Base-by-base conservation (phyloP, 2,888 invertebrate genomes). In the Chrysolina americana region DNA sequence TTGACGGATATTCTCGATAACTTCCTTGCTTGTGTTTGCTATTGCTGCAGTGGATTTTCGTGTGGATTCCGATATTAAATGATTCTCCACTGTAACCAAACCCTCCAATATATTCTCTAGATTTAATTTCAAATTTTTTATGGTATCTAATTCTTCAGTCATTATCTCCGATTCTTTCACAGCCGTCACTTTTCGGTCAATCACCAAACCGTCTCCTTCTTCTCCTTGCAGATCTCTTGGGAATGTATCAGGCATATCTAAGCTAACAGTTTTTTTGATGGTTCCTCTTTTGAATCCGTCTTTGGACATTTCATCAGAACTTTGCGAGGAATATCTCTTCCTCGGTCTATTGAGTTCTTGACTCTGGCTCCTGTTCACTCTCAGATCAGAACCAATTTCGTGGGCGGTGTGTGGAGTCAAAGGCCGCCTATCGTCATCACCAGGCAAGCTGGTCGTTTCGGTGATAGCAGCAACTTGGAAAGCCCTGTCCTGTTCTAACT, bases 31-130 rank as follows among this genome's bases (percentile, higher is more conserved):
- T 81, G 91, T 90, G 70, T 92, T 91, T 0, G 92, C 92, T 3
- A 93, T 91, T 28, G 92, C 90, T 11, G 92, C 91, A 0, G 93
- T 91, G 82, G 93, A 91, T 91, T 93, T 92, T 76, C 92, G 87
- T 65, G 91, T 90, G 10, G 93, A 92, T 84, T 93, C 92, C 3
- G 91, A 87, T 59, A 92, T 87, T 9, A 93, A 90, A 86, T 93
- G 93, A 79, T 91, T 90, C 86, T 93, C 92, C 41, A 93, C 92
- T 0, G 90, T 89, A 74, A 89, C 89, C 71, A 94, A 86, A 78
- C 92, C 90, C 74, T 90, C 91, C 74, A 90, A 89, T 19, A 92
- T 88, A 17, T 89, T 87, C 71, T 87, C 86, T 11, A 91, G 85
- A 28, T 88, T 84, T 77, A 83, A 87, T 79, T 85, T 86, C 48